Evolutionary conservation across 2,888 invertebrate species (phyloP).

Genomic region (Phytoseiulus persimilis): DNA sequence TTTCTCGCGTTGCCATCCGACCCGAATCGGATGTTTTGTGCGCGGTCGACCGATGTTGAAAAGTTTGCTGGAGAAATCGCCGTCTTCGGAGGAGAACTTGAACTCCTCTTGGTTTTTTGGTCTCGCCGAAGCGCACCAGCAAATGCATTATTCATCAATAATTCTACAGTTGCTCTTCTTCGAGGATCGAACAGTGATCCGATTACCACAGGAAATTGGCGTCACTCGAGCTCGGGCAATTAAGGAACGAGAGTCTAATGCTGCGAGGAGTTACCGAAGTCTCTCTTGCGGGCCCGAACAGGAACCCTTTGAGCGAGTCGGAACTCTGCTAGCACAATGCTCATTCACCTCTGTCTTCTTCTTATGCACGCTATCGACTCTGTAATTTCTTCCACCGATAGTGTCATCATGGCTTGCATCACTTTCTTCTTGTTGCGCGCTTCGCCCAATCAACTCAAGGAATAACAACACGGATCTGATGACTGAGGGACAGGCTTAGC

Average conservation of each 20-base stretch:
- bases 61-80: background rate
- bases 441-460: background rate
- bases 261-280: too few species aligned
- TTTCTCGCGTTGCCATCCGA: background rate
- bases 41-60: background rate
- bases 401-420: background rate
- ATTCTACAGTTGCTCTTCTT: too few species aligned
- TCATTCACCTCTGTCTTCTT: background rate
- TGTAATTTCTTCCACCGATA: background rate
- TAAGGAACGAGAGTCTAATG: too few species aligned
- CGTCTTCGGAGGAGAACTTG: too few species aligned
- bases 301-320: too few species aligned
- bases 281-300: too few species aligned
- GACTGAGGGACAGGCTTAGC: background rate
- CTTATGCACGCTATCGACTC: background rate
- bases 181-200: too few species aligned
- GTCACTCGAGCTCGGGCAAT: too few species aligned
- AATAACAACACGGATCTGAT: background rate
- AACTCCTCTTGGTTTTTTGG: too few species aligned
- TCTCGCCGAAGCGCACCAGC: too few species aligned
- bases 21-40: background rate
- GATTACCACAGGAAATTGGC: too few species aligned
- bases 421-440: background rate
- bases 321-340: background rate
- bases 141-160: too few species aligned